Base-by-base conservation (phyloP, 2,113 vertebrate species). In the Australoheros scitulus region DNA sequence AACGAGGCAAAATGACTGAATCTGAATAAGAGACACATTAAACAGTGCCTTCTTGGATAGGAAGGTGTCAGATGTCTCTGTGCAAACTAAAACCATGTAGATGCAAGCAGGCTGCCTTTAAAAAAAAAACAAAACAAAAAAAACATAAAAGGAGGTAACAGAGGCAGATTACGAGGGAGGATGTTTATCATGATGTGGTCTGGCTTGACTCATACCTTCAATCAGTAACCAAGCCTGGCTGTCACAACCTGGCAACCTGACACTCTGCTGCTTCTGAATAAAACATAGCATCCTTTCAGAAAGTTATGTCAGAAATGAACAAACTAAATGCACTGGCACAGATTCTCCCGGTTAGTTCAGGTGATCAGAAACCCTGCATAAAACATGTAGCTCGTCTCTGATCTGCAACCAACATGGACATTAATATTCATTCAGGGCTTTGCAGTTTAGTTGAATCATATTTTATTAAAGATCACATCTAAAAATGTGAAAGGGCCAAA, bases 391-490 rank as follows among this genome's bases (percentile, higher is more conserved):
- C 20, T 64, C 77, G 59, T 26, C 36, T 22, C 63, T 81, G 56
- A 79, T 89, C 65, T 79, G 24, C 57, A 82, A 89, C 76, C 79
- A 83, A 36, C 81, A 75, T 20, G 34, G 7, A 84, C 32, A 87
- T 88, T 76, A 84, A 88, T 90, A 84, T 89, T 92, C 15, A 91
- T 86, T 24, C 61, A 47, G 11, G 58, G 52, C n/a, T 79, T 55
- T 64, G 65, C 75, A 84, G 64, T 87, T 92, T 84, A 86, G 29
- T 79, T 5, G 15, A 70, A 76, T 89, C 64, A 82, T 92, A 24
- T 90, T 91, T 88, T 91, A 91, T 87, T 88, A 65, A 92, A 85
- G 70, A 87, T 63, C 17, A 7, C 77, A 90, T 91, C 76, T 77
- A 82, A 88, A 83, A 52, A 90, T 77, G 64, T 86, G 88, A 86